Base-by-base conservation (phyloP, 2,797 vertebrate species). In the Decapterus maruadsi region DNA sequence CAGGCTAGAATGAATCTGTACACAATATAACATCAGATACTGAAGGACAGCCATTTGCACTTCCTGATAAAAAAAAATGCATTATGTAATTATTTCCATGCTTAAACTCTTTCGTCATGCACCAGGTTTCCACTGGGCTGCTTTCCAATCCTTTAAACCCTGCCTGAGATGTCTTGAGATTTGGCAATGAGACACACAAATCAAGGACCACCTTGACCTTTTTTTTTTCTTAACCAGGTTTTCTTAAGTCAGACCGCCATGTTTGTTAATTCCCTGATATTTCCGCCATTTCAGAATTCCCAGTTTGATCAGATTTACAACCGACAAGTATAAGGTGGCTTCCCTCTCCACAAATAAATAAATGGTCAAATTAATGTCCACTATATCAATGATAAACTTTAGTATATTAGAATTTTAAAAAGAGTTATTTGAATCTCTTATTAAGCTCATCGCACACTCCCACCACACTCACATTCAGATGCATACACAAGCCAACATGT, bases 91-190 rank as follows among this genome's bases (percentile, higher is more conserved):
- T 73, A 83, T 83, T 85, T 82, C 79, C 83, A 63, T 79, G 68
- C 29, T 69, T 43, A 72, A 81, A 75, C 57, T 75, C 80, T 51
- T 72, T 78, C 34, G 2, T 86, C 72, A 75, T 74, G 79, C 80
- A 68, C 70, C 77, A 83, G 77, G 76, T 85, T 77, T 71, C 60
- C 73, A 60, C 81, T 50, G 80, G 87, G 83, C 73, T 56, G 82
- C 78, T 45, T 72, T 82, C 75, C 73, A 75, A 84, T 84, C 75
- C 31, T 46, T 76, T 78, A 72, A 89, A 84, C 72, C 51, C 84
- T 88, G 92, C 90, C 89, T 93, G 91, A 94, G 90, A 93, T 92
- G 81, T 92, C 72, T 88, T 90, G 90, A 92, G 86, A 92, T 90
- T 87, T 91, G 90, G 86, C 86, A 85, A 82, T 57, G 74, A 85